phyloP scores from a whole-genome alignment of 2,888 invertebrate species.

The Candidula unifasciata region DNA sequence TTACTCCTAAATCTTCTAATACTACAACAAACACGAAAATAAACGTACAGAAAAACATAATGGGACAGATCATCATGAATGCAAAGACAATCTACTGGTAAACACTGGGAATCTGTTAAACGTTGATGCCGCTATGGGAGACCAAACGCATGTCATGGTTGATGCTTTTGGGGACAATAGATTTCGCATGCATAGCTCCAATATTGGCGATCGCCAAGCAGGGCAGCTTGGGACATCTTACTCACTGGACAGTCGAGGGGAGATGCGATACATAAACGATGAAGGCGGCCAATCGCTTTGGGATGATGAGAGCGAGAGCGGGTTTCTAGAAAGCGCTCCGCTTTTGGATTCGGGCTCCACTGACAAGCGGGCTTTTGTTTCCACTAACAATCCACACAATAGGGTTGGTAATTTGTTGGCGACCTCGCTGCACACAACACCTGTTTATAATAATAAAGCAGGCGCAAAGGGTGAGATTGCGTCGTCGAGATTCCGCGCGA shows the following conservation, averaged over 20 bases:
- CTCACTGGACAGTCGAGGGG: not conserved
- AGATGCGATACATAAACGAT: not conserved
- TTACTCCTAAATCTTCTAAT: not conserved
- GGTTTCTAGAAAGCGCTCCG: not conserved
- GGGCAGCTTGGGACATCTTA: not conserved
- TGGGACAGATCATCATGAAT: not conserved
- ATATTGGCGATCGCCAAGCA: not conserved
- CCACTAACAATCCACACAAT: not conserved
- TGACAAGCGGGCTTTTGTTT: not conserved
- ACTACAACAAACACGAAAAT: not conserved
- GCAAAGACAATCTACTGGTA: not conserved
- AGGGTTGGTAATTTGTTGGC: not conserved
- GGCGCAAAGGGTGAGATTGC: too few relatives aligned
- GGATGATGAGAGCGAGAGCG: not conserved
- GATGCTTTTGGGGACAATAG: not conserved
- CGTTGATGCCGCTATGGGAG: not conserved
- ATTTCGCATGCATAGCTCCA: not conserved
- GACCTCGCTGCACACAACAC: not conserved
- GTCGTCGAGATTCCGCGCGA: too few relatives aligned
- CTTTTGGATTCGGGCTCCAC: not conserved
- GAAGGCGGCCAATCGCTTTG: not conserved
- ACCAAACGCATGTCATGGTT: not conserved
- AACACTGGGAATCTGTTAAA: not conserved
- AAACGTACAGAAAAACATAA: not conserved
- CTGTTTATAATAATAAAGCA: too few relatives aligned